Conservation (phyloP, 2,888 invertebrate genomes). For the Stictocephala bisonia region DNA sequence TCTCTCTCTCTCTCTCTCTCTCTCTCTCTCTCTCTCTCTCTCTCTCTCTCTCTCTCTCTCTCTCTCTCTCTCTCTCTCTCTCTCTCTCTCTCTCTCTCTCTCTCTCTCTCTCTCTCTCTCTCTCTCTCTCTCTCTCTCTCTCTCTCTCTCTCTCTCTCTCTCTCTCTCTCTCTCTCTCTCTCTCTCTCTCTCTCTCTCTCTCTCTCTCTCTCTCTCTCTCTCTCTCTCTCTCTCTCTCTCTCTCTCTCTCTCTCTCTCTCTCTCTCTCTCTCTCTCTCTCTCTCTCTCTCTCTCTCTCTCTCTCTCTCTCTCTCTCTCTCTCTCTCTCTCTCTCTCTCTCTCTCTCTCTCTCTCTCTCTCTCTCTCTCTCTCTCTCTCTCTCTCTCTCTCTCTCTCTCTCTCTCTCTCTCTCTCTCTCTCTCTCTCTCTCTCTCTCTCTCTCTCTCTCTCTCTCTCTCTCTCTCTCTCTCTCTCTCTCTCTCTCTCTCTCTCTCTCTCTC, state of each 20-base stretch:
- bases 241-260: conserved; percentile 43
- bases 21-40: no score
- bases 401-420: conserved; percentile 42
- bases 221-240: conserved; percentile 43
- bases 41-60: no score
- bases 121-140: conserved; percentile 22
- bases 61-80: no score
- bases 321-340: conserved; percentile 1
- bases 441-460: background rate
- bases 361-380: conserved; percentile 40
- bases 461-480: background rate
- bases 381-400: conserved; percentile 43
- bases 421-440: conserved; percentile 11
- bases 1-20: no score
- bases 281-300: conserved; percentile 43
- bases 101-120: conserved; percentile 22
- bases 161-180: conserved; percentile 44
- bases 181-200: conserved; percentile 43
- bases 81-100: no score
- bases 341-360: conserved; percentile 26
- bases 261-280: conserved; percentile 39
- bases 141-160: conserved; percentile 48
- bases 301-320: conserved; percentile 42
- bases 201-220: conserved; percentile 43
- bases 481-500: background rate